Evolutionary conservation across 2,888 invertebrate species (phyloP).

Genomic region (Dynastes maya): DNA sequence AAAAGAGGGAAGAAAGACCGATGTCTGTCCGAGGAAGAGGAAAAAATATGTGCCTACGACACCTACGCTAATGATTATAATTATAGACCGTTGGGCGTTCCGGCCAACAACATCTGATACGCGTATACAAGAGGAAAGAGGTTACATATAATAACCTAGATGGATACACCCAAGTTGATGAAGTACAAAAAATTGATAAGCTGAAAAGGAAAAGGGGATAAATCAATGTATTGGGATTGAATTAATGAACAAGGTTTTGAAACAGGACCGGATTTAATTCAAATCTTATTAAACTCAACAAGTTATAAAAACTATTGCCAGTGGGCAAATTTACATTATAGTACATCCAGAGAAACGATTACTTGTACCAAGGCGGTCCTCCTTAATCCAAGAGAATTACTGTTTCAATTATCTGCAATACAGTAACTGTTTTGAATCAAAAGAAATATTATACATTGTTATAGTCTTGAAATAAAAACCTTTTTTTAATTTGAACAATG

Average conservation of each 20-base stretch:
- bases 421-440: too few species aligned
- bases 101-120: constrained; percentile 18
- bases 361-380: too few species aligned
- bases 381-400: too few species aligned
- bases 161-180: neutral
- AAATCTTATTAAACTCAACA: too few species aligned
- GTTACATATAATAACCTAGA: neutral
- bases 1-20: neutral
- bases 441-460: too few species aligned
- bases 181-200: neutral
- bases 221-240: neutral
- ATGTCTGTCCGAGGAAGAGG: neutral
- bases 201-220: neutral
- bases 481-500: too few species aligned
- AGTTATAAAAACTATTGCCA: too few species aligned
- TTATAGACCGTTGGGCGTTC: constrained; percentile 27
- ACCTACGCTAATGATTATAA: constrained; percentile 48
- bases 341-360: too few species aligned
- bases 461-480: too few species aligned
- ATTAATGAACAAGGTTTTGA: neutral
- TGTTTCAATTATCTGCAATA: too few species aligned
- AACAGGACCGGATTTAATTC: neutral
- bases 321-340: too few species aligned
- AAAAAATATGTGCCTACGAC: constrained; percentile 26
- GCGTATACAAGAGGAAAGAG: neutral